These are phyloP conservation scores for Rhabdomys pumilio DNA, from an alignment of 2,797 vertebrate species.

Conservation along the genomic window DNA sequence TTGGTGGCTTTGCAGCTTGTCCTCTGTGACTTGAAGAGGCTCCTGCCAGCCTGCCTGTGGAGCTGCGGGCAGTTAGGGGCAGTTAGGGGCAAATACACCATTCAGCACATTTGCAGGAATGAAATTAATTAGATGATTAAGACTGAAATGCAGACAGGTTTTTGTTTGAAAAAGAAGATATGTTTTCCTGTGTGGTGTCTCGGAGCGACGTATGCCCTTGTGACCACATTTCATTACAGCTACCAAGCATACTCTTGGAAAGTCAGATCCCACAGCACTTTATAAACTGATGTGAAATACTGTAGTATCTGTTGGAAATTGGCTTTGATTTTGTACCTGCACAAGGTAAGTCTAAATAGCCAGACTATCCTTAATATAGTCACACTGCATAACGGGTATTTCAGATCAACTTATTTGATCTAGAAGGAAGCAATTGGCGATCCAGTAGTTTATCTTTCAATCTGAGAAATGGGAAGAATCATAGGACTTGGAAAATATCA, in stretches of 20 bases:
- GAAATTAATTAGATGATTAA: slow-evolving; percentile 39
- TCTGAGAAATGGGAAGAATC: slow-evolving; percentile 53
- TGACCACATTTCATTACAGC: slow-evolving; percentile 66
- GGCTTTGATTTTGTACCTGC: slow-evolving; percentile 59
- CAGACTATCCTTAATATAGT: slow-evolving; percentile 54
- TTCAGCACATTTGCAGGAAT: slow-evolving; percentile 26
- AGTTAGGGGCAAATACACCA: neutral
- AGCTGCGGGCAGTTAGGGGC: neutral
- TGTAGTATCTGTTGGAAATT: slow-evolving; percentile 69
- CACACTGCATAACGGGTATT: slow-evolving; percentile 30
- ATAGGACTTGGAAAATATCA: slow-evolving; percentile 31
- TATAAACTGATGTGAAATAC: slow-evolving; percentile 24
- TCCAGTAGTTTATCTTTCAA: slow-evolving; percentile 19
- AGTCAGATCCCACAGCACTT: neutral
- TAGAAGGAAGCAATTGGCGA: slow-evolving; percentile 56
- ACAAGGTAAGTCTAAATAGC: slow-evolving; percentile 58
- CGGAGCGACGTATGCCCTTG: neutral
- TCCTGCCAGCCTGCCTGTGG: neutral
- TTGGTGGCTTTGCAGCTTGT: slow-evolving; percentile 50
- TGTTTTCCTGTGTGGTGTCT: slow-evolving; percentile 16
- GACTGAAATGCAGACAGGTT: neutral
- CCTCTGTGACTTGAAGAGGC: neutral
- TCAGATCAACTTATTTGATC: slow-evolving; percentile 61
- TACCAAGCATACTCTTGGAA: slow-evolving; percentile 52
- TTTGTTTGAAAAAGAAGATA: slow-evolving; percentile 47